These are phyloP conservation scores for Polydrusus pterygomalis DNA, from an alignment of 2,888 invertebrate species.

Conservation along the genomic window DNA sequence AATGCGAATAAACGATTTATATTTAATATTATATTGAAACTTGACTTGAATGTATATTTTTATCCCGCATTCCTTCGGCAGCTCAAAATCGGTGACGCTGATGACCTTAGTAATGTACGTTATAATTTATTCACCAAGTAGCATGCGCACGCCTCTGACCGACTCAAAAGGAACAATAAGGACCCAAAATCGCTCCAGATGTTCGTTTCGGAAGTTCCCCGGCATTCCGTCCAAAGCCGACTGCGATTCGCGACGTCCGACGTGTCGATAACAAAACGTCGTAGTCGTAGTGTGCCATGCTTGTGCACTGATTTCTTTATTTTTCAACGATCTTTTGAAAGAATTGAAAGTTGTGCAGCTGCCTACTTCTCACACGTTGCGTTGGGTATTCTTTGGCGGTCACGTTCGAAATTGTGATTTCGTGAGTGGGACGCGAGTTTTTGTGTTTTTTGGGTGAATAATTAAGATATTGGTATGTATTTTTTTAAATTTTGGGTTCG, in stretches of 20 bases:
- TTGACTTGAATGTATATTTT: no score
- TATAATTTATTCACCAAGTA: conserved; percentile 15
- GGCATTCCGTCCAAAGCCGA: conserved; percentile 50
- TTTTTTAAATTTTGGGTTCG: conserved; percentile 3
- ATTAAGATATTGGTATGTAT: conserved; percentile 7
- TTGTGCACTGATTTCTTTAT: conserved; percentile 43
- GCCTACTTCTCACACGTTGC: conserved; percentile 21
- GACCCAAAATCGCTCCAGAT: conserved; percentile 56
- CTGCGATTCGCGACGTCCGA: conserved; percentile 53
- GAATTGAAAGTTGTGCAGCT: conserved; percentile 32
- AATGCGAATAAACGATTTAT: no score
- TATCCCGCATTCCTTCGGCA: no score
- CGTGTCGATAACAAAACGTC: conserved; percentile 54
- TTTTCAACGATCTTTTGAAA: conserved; percentile 22
- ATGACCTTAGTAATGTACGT: no score
- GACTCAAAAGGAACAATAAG: conserved; percentile 53
- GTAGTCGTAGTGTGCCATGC: conserved; percentile 36
- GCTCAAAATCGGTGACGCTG: no score
- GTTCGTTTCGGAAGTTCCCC: conserved; percentile 55
- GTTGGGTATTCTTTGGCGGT: conserved; percentile 23
- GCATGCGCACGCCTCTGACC: conserved; percentile 47
- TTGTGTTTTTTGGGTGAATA: not conserved
- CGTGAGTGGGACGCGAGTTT: not conserved
- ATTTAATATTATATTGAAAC: no score
- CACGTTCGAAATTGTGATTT: conserved; percentile 4